Conservation (phyloP, 2,888 invertebrate species). For the Leptopterna dolabrata region DNA sequence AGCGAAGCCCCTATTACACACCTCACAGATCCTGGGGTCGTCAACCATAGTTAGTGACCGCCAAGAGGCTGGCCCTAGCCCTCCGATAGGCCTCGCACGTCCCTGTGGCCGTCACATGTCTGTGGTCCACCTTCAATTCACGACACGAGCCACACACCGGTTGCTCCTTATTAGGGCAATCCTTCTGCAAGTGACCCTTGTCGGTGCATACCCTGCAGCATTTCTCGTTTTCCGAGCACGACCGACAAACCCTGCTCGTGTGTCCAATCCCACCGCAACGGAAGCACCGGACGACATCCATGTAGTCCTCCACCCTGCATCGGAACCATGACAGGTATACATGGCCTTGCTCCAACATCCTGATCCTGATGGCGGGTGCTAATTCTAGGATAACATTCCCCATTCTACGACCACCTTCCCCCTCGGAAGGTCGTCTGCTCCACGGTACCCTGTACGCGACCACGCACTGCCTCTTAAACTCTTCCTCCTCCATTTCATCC, state of each 20-base stretch:
- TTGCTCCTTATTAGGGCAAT: not conserved
- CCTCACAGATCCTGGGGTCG: slow-evolving; percentile 67
- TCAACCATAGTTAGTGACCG: slow-evolving; percentile 65
- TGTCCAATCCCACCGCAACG: not conserved
- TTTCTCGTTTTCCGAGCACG: not conserved
- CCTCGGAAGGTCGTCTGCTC: not conserved
- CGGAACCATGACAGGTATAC: not conserved
- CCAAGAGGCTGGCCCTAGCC: slow-evolving; percentile 73
- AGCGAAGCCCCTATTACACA: slow-evolving; percentile 70
- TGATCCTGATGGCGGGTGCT: not conserved
- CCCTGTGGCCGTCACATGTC: slow-evolving; percentile 64
- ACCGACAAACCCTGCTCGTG: not conserved
- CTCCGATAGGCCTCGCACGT: slow-evolving; percentile 72
- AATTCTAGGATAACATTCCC: not conserved
- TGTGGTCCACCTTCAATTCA: not conserved
- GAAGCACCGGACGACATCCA: not conserved
- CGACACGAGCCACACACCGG: not conserved
- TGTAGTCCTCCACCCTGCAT: not conserved
- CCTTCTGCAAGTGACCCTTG: not conserved
- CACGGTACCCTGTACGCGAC: not conserved
- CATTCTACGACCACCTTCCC: not conserved
- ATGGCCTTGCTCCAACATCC: too few species aligned
- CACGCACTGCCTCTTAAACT: too few species aligned
- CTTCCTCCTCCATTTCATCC: too few species aligned
- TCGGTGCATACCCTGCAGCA: not conserved